phyloP scores from a whole-genome alignment of 2,888 invertebrate species.

The Xestobium rufovillosum region DNA sequence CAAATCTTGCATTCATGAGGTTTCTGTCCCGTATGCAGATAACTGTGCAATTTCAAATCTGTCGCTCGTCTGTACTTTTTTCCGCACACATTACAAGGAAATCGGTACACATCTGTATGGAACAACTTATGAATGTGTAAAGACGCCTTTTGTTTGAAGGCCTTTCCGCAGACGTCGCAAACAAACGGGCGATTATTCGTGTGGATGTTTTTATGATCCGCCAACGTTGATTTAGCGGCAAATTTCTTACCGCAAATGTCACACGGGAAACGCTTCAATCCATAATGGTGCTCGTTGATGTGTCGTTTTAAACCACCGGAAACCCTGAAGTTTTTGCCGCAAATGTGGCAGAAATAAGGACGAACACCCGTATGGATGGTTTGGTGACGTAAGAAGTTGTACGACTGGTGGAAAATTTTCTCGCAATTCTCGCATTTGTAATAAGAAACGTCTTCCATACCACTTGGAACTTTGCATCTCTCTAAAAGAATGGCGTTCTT shows the following conservation, averaged over 20 bases:
- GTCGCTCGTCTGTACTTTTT: conserved; percentile 48
- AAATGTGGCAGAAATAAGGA: conserved; percentile 47
- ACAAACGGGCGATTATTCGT: conserved; percentile 43
- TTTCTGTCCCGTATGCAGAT: conserved; percentile 51
- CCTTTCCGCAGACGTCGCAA: conserved; percentile 50
- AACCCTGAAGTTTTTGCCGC: conserved; percentile 47
- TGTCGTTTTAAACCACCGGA: conserved; percentile 49
- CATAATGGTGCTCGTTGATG: conserved; percentile 44
- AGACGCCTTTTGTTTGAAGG: conserved; percentile 48
- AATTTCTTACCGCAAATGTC: conserved; percentile 45
- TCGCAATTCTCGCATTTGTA: conserved; percentile 44
- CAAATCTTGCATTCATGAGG: conserved; percentile 48
- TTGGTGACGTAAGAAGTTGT: conserved; percentile 44
- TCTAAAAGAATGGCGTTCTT: conserved; percentile 30
- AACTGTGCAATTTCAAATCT: conserved; percentile 48
- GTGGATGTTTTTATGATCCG: conserved; percentile 48
- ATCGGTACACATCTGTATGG: conserved; percentile 29
- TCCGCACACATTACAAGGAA: conserved; percentile 47
- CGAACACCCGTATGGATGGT: conserved; percentile 43
- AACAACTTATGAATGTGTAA: background rate
- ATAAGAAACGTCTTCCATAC: conserved; percentile 29
- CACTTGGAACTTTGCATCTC: conserved; percentile 27
- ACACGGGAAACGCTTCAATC: conserved; percentile 43
- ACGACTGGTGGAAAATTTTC: conserved; percentile 34
- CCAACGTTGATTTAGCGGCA: conserved; percentile 44